These are phyloP conservation scores for Eledona agricola DNA, from an alignment of 2,888 invertebrate genomes.

Conservation along the genomic window DNA sequence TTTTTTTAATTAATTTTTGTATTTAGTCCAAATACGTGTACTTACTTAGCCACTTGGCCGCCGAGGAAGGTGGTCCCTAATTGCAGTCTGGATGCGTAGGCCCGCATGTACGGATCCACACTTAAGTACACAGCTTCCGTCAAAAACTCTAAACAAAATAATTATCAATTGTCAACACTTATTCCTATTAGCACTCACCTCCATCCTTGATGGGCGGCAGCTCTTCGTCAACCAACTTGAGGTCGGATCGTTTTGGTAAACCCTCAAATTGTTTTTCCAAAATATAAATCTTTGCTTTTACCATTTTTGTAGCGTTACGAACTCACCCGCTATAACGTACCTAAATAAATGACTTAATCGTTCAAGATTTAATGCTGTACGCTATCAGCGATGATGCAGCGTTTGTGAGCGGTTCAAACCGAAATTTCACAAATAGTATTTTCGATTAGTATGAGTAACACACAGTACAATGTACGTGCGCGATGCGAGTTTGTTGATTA, in stretches of 20 bases:
- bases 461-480: too few species aligned
- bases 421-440: too few species aligned
- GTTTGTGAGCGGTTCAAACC: neutral
- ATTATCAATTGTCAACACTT: constrained; percentile 3
- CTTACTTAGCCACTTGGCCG: constrained; percentile 72
- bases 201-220: constrained; percentile 72
- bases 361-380: constrained; percentile 9
- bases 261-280: constrained; percentile 72
- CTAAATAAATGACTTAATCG: too few species aligned
- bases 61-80: constrained; percentile 69
- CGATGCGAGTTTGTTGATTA: too few species aligned
- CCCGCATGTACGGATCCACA: constrained; percentile 76
- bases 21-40: neutral
- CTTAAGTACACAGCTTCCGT: constrained; percentile 72
- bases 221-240: constrained; percentile 73
- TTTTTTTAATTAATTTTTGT: constrained; percentile 29
- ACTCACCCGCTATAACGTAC: too few species aligned
- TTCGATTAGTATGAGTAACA: too few species aligned
- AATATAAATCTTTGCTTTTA: constrained; percentile 70
- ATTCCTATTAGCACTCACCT: constrained; percentile 63
- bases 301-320: constrained; percentile 36
- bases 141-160: constrained; percentile 59
- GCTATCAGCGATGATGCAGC: constrained; percentile 1
- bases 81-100: constrained; percentile 62
- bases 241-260: constrained; percentile 71